Conservation (phyloP, 2,797 vertebrate species). For the Helarctos malayanus region DNA sequence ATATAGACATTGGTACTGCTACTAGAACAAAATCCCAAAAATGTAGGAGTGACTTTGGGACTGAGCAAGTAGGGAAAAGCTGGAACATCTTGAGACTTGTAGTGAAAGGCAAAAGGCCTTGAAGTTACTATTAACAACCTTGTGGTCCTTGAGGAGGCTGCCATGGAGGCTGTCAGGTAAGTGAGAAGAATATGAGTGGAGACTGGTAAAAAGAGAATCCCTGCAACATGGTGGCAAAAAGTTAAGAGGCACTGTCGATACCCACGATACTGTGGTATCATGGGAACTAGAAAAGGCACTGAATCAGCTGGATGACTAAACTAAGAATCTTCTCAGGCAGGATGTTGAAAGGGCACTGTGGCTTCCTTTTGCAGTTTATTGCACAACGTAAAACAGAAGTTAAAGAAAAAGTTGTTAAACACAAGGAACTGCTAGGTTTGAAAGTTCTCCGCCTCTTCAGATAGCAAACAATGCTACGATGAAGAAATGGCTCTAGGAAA, state of each 20-base stretch:
- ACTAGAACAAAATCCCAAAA: background rate
- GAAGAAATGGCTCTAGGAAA: background rate
- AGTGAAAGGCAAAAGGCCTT: background rate
- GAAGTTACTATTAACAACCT: background rate
- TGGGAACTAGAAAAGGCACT: background rate
- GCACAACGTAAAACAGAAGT: background rate
- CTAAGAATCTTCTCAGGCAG: background rate
- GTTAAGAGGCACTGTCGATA: background rate
- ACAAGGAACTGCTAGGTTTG: background rate
- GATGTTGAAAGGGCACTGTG: background rate
- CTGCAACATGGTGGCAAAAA: background rate
- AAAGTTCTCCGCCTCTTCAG: background rate
- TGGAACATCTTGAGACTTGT: background rate
- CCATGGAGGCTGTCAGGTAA: background rate
- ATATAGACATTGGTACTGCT: background rate
- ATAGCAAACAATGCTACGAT: background rate
- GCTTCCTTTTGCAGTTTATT: background rate
- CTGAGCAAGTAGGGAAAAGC: background rate
- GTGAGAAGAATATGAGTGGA: background rate
- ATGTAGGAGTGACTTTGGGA: background rate
- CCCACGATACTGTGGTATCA: background rate
- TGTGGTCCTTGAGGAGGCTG: background rate
- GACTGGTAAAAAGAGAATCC: background rate
- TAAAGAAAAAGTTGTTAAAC: background rate
- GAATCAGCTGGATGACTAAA: background rate